These are phyloP conservation scores for Leptopilina clavipes DNA, from an alignment of 1,140 invertebrate genomes.

Conservation along the genomic window DNA sequence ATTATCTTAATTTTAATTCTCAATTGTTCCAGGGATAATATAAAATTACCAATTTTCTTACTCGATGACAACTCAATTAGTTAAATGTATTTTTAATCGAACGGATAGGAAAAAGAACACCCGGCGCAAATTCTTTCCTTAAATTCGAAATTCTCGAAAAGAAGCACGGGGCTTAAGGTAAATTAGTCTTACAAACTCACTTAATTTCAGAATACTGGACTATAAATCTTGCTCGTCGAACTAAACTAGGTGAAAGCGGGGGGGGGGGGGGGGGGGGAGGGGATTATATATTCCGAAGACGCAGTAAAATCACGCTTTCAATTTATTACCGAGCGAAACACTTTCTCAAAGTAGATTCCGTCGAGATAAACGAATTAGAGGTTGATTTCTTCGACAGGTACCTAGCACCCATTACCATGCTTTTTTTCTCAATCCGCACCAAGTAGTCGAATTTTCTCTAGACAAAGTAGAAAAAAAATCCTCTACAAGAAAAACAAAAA, in stretches of 20 bases:
- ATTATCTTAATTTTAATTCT: no score
- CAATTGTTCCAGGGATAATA: no score
- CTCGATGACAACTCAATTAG: background rate
- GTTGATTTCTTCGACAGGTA: constrained; percentile 64
- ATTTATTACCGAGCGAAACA: constrained; percentile 49
- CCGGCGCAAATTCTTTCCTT: background rate
- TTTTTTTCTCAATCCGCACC: constrained; percentile 42
- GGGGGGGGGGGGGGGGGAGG: no score
- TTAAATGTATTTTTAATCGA: background rate
- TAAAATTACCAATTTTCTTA: no score
- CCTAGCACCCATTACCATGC: constrained; percentile 42
- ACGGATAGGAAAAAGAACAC: background rate
- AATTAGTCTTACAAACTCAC: constrained; percentile 32
- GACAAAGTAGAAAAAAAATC: constrained; percentile 28
- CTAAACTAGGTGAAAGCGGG: background rate
- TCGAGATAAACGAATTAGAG: constrained; percentile 61
- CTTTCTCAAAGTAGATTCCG: constrained; percentile 52
- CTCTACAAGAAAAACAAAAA: constrained; percentile 2
- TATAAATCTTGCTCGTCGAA: constrained; percentile 20
- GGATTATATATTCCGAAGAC: constrained; percentile 24
- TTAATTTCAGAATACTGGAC: constrained; percentile 26
- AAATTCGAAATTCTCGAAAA: constrained; percentile 25
- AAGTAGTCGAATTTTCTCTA: constrained; percentile 29
- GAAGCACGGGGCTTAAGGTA: background rate
- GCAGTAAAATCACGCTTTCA: constrained; percentile 48